Evolutionary conservation across 2,113 vertebrate species (phyloP).

Genomic region (Lipotes vexillifer): DNA sequence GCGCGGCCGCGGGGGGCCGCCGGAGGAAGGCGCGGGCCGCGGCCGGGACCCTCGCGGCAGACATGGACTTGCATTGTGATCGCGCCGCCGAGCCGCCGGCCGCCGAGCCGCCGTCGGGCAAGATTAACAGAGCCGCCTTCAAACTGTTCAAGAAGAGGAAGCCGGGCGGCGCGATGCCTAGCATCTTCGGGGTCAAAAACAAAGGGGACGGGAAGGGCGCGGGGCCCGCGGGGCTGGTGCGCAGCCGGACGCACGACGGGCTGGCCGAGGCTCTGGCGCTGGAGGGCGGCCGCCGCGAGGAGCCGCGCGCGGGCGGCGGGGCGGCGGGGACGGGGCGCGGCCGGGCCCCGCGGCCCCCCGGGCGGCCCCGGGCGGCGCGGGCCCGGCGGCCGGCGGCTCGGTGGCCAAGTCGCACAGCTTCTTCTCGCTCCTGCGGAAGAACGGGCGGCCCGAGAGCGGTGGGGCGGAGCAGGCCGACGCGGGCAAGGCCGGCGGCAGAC

Average conservation of each 20-base stretch:
- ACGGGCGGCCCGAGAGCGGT: slow-evolving; percentile 80
- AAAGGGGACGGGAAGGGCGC: slow-evolving; percentile 86
- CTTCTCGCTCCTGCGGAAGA: slow-evolving; percentile 87
- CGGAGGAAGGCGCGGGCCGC: slow-evolving; percentile 80
- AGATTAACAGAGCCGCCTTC: slow-evolving; percentile 96
- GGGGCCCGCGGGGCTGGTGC: slow-evolving; percentile 84
- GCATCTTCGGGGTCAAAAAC: slow-evolving; percentile 92
- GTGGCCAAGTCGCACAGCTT: slow-evolving; percentile 94
- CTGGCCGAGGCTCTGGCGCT: slow-evolving; percentile 84
- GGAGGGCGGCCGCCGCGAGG: slow-evolving; percentile 83
- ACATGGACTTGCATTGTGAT: slow-evolving; percentile 94
- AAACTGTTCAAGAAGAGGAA: slow-evolving; percentile 96
- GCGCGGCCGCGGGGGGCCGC: slow-evolving; percentile 80
- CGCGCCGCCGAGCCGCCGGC: slow-evolving; percentile 85
- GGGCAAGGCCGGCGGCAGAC: slow-evolving; percentile 81
- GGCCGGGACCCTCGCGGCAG: slow-evolving; percentile 78
- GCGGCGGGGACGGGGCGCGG: slow-evolving; percentile 77
- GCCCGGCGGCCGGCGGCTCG: slow-evolving; percentile 77
- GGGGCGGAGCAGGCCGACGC: slow-evolving; percentile 82
- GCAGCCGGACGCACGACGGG: slow-evolving; percentile 89
- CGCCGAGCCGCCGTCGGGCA: slow-evolving; percentile 89
- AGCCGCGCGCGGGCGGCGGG: slow-evolving; percentile 69
- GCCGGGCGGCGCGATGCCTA: slow-evolving; percentile 91
- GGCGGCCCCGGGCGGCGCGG: slow-evolving; percentile 50
- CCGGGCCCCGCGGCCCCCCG: slow-evolving; percentile 56